Evolutionary conservation across 2,113 vertebrate genomes (phyloP), one percentile per base, ranked within the genome.

Genomic region (Mesocricetus auratus): DNA sequence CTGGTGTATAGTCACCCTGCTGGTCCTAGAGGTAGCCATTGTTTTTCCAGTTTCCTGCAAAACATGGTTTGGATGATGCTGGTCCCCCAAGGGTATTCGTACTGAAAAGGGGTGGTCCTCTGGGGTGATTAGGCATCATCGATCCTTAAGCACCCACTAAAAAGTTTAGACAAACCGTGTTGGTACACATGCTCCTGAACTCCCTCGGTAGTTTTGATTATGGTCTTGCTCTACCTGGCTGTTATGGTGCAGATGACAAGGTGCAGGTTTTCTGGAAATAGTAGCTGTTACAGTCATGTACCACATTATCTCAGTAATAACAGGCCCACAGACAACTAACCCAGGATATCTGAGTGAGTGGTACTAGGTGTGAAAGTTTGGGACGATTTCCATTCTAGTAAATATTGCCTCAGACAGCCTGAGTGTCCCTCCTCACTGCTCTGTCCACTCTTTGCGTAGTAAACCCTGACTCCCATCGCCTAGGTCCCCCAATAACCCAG

Each of bases 171-270:
- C 19, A n/a, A n/a, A n/a, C n/a, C n/a, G n/a, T 2, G 4, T 82
- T 75, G 47, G 29, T 36, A 15, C 11, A 58, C n/a, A 47, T 50
- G 29, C 45, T 66, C 29, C 39, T 58, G 21, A 68, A 69, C 15
- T 60, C 7, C 26, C 21, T 71, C 19, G 17, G 53, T 71, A 42
- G 86, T 89, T 96, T 60, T 42, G 42, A 81, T 60, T 50, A 79
- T 56, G 50, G 85, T 88, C 96, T 94, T 94, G 85, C 31, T 22
- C 90, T 66, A 26, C 75, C 31, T 12, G 21, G 68, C 47, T 92
- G 62, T 75, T 85, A 29, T 0, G 1, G 17, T 60, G 29, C 58
- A 53, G 58, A 73, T 56, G 22, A 83, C 62, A 86, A 39, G 42
- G 39, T 5, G 2, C 86, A 71, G 8, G 7, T 33, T 42, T 13